Conservation (phyloP, 2,113 vertebrate genomes). For the Tor tambroides region DNA sequence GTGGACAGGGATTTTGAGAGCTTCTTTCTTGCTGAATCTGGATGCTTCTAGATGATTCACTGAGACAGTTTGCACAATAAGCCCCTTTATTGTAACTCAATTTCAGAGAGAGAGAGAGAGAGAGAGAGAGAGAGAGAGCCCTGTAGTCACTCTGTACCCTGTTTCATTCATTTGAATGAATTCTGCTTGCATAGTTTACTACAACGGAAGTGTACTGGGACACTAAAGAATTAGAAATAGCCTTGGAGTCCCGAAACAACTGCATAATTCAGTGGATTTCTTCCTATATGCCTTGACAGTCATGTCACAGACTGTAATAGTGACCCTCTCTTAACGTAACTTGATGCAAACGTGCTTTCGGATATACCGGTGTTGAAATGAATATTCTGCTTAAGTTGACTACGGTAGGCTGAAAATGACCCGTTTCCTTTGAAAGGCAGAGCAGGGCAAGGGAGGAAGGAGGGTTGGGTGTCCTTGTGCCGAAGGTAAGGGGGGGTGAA, state of each 20-base stretch:
- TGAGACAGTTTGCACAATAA: slow-evolving; percentile 42
- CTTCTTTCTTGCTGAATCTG: slow-evolving; percentile 14
- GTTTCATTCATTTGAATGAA: slow-evolving; percentile 19
- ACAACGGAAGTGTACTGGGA: background rate
- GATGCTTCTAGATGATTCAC: background rate
- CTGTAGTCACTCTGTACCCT: background rate
- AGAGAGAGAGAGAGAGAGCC: background rate
- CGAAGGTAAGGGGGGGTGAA: slow-evolving; percentile 28
- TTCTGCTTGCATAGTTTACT: background rate
- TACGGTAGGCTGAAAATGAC: slow-evolving; percentile 44
- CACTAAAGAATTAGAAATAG: slow-evolving; percentile 1
- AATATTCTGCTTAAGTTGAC: slow-evolving; percentile 50
- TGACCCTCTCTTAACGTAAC: slow-evolving; percentile 42
- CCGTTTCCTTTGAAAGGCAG: slow-evolving; percentile 47
- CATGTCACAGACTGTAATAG: slow-evolving; percentile 4
- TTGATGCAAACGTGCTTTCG: slow-evolving; percentile 23
- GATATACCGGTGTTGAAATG: slow-evolving; percentile 37
- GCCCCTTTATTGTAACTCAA: slow-evolving; percentile 40
- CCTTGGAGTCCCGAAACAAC: background rate
- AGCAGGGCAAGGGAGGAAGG: slow-evolving; percentile 47
- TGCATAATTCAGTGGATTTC: background rate
- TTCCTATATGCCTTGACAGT: slow-evolving; percentile 33
- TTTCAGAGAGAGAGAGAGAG: background rate
- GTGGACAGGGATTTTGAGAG: background rate
- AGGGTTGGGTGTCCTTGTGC: slow-evolving; percentile 36